phyloP scores from a whole-genome alignment of 2,888 invertebrate genomes.

The Stramonita haemastoma region DNA sequence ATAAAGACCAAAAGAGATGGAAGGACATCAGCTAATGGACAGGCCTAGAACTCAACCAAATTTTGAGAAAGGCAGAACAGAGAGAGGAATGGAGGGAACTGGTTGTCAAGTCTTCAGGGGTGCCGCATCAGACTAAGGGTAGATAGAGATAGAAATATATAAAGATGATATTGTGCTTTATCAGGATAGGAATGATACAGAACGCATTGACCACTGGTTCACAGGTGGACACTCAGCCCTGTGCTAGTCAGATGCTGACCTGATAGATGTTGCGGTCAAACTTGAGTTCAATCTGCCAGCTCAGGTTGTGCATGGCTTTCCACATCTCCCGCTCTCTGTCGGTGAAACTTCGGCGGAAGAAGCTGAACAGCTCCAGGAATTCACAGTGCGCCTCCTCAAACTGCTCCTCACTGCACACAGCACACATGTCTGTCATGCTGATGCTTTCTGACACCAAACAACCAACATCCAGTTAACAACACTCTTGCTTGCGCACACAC shows the following conservation, averaged over 20 bases:
- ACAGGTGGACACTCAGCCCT: no score
- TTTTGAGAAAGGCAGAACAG: no score
- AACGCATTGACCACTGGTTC: no score
- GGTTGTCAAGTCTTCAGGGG: no score
- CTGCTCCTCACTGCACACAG: constrained; percentile 24
- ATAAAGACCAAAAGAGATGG: no score
- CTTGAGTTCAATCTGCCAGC: background rate
- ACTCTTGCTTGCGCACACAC: background rate
- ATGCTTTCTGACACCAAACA: no score
- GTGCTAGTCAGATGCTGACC: background rate
- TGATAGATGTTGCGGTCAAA: background rate
- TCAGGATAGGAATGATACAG: no score
- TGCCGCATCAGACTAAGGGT: no score
- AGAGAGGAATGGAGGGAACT: background rate
- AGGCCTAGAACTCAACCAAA: no score
- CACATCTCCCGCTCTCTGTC: background rate
- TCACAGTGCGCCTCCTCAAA: background rate
- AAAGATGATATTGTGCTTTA: no score
- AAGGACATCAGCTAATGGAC: no score
- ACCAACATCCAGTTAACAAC: background rate
- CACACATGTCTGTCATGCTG: background rate
- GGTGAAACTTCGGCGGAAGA: constrained; percentile 22
- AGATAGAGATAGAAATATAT: no score
- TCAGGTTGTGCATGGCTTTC: background rate
- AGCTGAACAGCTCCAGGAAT: constrained; percentile 26